phyloP scores from a whole-genome alignment of 2,797 vertebrate species.

The Alexandromys oeconomus region DNA sequence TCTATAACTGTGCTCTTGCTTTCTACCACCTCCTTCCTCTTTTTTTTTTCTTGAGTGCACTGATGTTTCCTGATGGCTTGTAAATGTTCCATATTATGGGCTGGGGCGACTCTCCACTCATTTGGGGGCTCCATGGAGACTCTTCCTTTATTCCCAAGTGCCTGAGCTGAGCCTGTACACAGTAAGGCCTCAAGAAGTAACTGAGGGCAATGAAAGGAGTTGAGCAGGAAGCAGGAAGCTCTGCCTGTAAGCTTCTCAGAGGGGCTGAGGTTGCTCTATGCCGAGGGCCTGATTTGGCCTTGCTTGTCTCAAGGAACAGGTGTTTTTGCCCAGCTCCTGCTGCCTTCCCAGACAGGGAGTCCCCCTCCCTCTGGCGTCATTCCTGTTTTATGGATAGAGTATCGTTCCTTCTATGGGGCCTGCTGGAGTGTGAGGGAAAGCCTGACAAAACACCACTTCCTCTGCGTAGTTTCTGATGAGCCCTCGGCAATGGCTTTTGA shows the following conservation, averaged over 20 bases:
- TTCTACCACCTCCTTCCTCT: background rate
- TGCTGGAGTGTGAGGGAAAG: background rate
- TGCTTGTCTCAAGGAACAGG: slow-evolving; percentile 39
- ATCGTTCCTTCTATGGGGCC: background rate
- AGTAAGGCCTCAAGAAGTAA: background rate
- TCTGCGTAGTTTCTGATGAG: background rate
- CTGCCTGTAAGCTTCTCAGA: fast-evolving
- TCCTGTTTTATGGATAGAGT: slow-evolving; percentile 58
- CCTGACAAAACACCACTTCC: background rate
- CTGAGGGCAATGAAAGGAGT: background rate
- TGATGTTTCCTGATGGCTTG: background rate
- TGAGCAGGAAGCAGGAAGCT: background rate
- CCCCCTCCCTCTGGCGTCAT: slow-evolving; percentile 46
- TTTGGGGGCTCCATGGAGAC: background rate
- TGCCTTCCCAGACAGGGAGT: slow-evolving; percentile 44
- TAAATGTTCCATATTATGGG: background rate
- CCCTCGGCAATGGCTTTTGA: background rate
- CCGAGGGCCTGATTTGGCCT: background rate
- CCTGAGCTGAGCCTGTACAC: background rate
- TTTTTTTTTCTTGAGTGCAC: background rate
- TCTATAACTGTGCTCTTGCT: background rate
- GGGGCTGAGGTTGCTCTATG: background rate
- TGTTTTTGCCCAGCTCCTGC: background rate
- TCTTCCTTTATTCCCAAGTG: background rate
- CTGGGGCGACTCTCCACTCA: background rate